Evolutionary conservation across 2,113 vertebrate species (phyloP), one percentile per base, ranked within the genome.

Genomic region (Neodontobutis hainanensis): DNA sequence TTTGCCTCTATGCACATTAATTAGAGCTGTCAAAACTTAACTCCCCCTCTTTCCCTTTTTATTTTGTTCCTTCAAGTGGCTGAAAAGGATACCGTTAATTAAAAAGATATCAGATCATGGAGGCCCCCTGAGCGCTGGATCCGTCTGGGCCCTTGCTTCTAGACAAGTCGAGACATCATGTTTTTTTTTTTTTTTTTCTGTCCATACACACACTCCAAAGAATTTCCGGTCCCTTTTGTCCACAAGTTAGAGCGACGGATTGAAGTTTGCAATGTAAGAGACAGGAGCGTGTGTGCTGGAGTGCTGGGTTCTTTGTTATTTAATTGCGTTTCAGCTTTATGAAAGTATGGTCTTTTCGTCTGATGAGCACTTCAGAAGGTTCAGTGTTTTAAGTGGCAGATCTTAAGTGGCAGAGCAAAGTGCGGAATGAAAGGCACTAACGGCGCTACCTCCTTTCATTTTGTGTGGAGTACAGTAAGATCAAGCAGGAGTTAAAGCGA

Each of bases 91-190:
- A 90, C 82, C 82, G 82, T 92, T 93, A 93, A 93, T 93, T 93
- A 93, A 93, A 93, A 93, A 92, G 90, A 93, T 93, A 93, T 92
- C 92, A 92, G 91, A 93, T 92, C 87, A 88, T 75, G 86, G 82
- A 65, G 85, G 78, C 84, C 90, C 91, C 92, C 84, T 81, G 90
- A 92, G 92, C 89, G 52, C 84, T 61, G 65, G 50, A 78, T 61
- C 66, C 70, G 82, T 81, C 84, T 72, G 69, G 68, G 78, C 73
- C 80, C 77, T 66, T 38, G 59, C 72, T 79, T 74, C 68, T 81
- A 81, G 88, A 91, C 91, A 86, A 83, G 85, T 85, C 83, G 35
- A 84, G 81, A 83, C 72, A 68, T 84, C 78, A 65, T 75, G 57
- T 64, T 77, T 47, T 60, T 78, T 67, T 52, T 55, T 19, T 69